Evolutionary conservation across 2,888 invertebrate species (phyloP).

Genomic region (Ophion ellenae): DNA sequence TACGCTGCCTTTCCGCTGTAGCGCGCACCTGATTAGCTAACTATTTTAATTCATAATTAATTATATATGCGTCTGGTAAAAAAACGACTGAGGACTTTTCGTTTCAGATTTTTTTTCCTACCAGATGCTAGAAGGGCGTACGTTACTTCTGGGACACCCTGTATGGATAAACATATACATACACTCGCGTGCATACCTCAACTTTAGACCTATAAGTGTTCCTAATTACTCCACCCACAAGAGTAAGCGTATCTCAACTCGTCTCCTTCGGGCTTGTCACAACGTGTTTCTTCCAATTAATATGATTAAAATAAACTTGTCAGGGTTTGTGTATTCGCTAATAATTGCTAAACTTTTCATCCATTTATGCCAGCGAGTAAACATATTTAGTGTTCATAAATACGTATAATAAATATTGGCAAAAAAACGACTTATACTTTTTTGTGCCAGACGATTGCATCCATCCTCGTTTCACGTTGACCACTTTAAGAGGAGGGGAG

Average conservation of each 20-base stretch:
- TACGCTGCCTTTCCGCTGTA: too few species aligned
- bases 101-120: too few species aligned
- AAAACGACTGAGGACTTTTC: too few species aligned
- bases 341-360: too few species aligned
- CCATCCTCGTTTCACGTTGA: conserved; percentile 9
- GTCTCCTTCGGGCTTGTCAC: not conserved
- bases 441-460: not conserved
- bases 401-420: too few species aligned
- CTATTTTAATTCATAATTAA: not conserved
- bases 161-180: too few species aligned
- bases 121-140: too few species aligned
- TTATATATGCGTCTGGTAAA: not conserved
- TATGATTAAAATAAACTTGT: not conserved
- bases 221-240: conserved; percentile 40
- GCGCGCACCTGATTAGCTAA: too few species aligned
- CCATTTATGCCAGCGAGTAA: too few species aligned
- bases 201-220: conserved; percentile 13
- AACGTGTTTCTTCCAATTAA: conserved; percentile 20
- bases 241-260: conserved; percentile 29
- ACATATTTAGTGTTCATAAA: too few species aligned
- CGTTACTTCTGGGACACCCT: too few species aligned
- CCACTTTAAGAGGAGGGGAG: not conserved
- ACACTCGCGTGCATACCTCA: not conserved
- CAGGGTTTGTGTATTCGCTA: too few species aligned
- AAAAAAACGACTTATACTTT: not conserved